Percentiles rank a stretch among this genome's conserved stretches.
These are phyloP conservation scores for Vimba vimba DNA, from an alignment of 2,113 vertebrate species.

Conservation along the genomic window DNA sequence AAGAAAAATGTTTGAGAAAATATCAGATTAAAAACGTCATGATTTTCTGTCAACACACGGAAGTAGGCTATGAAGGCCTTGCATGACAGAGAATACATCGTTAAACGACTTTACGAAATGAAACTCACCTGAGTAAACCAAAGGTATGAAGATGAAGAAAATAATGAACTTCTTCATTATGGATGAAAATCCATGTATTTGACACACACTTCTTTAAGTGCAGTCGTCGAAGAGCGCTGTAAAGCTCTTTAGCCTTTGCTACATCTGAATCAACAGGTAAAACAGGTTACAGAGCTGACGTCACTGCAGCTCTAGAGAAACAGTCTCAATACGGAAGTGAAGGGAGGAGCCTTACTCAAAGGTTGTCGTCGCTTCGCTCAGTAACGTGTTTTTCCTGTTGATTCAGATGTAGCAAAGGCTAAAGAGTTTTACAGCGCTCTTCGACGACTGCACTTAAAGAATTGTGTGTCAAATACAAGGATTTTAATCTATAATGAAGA, in stretches of 20 bases:
- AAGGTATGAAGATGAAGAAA: background rate
- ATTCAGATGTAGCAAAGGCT: too few species aligned
- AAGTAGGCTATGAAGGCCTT: background rate
- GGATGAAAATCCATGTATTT: background rate
- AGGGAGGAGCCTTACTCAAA: too few species aligned
- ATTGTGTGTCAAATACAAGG: too few species aligned
- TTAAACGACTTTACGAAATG: background rate
- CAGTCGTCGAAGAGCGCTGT: background rate
- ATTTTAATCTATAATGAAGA: background rate
- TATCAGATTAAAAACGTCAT: background rate
- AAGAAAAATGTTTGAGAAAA: background rate
- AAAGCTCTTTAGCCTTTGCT: background rate
- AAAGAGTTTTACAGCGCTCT: too few species aligned
- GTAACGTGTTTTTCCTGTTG: too few species aligned
- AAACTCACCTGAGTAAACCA: background rate
- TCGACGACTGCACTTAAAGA: too few species aligned
- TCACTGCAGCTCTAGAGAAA: too few species aligned
- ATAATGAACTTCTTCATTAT: background rate
- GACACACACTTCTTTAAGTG: too few species aligned
- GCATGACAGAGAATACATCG: background rate
- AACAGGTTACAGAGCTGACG: background rate
- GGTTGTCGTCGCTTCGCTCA: too few species aligned
- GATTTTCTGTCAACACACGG: background rate
- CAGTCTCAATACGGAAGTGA: too few species aligned
- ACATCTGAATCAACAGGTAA: background rate